These are phyloP conservation scores for Heliconius hortense DNA, from an alignment of 2,888 invertebrate species.

Conservation along the genomic window DNA sequence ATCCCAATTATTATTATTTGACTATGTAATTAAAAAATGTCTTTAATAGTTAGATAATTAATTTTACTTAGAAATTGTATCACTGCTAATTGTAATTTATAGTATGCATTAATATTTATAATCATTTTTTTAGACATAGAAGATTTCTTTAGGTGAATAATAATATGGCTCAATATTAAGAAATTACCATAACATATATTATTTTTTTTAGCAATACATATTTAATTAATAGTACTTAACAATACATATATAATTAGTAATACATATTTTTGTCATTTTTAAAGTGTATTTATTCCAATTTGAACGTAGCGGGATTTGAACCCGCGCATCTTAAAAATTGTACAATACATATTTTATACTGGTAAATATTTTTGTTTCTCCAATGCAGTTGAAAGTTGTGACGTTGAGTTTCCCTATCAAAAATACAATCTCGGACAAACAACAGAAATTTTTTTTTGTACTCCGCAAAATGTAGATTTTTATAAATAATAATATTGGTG, in stretches of 20 bases:
- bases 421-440: background rate
- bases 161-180: no score
- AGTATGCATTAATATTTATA: background rate
- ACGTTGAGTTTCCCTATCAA: no score
- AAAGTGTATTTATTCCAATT: no score
- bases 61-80: background rate
- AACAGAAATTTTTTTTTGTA: background rate
- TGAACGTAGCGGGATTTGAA: no score
- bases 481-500: no score
- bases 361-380: background rate
- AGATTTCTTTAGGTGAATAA: background rate
- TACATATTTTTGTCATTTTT: background rate
- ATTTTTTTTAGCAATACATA: no score
- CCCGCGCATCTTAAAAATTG: no score
- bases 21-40: background rate
- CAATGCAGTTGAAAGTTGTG: no score
- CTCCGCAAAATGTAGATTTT: background rate
- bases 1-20: background rate
- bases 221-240: no score
- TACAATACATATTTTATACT: no score
- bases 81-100: background rate
- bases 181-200: no score
- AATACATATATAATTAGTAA: background rate
- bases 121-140: background rate
- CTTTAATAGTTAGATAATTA: background rate